Conservation (phyloP, 2,888 invertebrate genomes). For the Agrotis puta region DNA sequence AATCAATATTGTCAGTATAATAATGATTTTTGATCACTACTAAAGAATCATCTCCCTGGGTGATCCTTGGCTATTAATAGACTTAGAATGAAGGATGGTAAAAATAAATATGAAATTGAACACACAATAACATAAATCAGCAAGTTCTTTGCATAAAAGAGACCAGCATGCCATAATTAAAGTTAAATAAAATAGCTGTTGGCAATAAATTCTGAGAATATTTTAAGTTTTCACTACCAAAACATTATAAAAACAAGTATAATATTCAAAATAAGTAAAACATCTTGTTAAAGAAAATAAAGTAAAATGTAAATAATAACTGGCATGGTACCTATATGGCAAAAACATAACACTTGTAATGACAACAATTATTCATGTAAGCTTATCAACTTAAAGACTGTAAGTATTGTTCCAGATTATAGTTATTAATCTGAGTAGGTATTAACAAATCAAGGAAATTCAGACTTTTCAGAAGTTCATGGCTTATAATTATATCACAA, state of each 20-base stretch:
- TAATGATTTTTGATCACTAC: neutral
- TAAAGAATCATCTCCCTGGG: conserved; percentile 16
- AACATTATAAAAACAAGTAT: neutral
- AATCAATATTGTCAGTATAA: neutral
- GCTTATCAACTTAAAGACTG: conserved; percentile 8
- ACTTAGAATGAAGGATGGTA: conserved; percentile 6
- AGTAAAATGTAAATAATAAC: neutral
- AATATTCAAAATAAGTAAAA: neutral
- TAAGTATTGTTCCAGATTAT: neutral
- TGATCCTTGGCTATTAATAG: conserved; percentile 38
- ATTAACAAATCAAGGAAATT: neutral
- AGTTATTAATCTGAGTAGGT: neutral
- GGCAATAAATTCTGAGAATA: conserved; percentile 5
- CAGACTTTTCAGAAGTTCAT: neutral
- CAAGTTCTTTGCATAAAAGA: neutral
- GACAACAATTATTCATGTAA: neutral
- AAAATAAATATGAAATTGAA: neutral
- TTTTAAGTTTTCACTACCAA: neutral
- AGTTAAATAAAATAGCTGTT: neutral
- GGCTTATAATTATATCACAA: neutral
- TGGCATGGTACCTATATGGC: neutral
- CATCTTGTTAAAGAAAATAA: neutral
- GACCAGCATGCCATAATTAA: neutral
- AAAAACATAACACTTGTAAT: neutral
- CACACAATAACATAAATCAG: neutral